These are phyloP conservation scores for Momotus momota DNA, from an alignment of 2,797 vertebrate genomes.

Conservation along the genomic window DNA sequence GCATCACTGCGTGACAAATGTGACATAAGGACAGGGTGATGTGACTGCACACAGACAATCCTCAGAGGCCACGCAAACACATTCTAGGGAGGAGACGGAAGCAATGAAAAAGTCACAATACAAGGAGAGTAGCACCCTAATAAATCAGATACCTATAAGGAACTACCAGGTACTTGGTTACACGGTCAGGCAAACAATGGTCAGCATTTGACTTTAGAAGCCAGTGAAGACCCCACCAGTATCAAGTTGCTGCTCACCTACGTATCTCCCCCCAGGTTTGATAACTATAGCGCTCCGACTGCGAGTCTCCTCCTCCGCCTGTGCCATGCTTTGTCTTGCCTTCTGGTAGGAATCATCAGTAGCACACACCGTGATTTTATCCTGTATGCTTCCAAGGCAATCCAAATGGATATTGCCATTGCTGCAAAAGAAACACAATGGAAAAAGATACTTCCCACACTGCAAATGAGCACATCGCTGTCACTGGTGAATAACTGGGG, in stretches of 20 bases:
- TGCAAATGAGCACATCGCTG: neutral
- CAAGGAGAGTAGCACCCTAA: neutral
- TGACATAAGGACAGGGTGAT: rapidly evolving
- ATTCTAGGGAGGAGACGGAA: neutral
- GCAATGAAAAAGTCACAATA: rapidly evolving
- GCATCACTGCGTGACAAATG: rapidly evolving
- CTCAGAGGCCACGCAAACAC: neutral
- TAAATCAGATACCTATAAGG: rapidly evolving
- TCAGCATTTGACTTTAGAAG: neutral
- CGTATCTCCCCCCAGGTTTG: constrained; percentile 91
- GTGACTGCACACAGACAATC: neutral
- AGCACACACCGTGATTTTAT: constrained; percentile 97
- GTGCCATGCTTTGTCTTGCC: constrained; percentile 95
- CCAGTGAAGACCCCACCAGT: too few relatives aligned
- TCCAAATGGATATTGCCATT: constrained; percentile 93
- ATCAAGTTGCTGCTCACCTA: constrained; percentile 83
- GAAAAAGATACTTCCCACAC: neutral
- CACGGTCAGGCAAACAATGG: neutral
- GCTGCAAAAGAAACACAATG: constrained; percentile 71
- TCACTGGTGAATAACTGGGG: neutral
- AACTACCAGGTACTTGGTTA: neutral
- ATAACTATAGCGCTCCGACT: constrained; percentile 96
- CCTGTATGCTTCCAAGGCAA: constrained; percentile 95
- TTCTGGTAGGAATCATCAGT: constrained; percentile 98
- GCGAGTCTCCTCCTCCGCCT: constrained; percentile 95